Evolutionary conservation across 2,113 vertebrate genomes (phyloP).

Genomic region (Astatotilapia flaviijosephi): DNA sequence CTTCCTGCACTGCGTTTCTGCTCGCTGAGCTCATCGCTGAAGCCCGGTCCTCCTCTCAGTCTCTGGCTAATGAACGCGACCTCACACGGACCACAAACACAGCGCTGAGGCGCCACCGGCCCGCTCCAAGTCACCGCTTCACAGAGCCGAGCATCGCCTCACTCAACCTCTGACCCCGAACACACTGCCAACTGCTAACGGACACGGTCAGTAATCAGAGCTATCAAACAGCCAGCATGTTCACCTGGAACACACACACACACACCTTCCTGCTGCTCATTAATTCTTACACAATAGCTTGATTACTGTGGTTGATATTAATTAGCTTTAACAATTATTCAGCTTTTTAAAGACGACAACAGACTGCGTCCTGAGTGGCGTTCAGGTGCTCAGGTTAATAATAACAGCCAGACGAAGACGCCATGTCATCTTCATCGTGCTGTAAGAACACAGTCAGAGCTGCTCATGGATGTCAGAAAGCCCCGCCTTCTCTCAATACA

Average conservation of each 20-base stretch:
- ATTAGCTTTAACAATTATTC: not conserved
- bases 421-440: not conserved
- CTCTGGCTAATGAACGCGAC: not conserved
- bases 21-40: not conserved
- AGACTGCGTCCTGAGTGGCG: not conserved
- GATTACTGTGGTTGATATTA: not conserved
- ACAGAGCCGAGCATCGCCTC: not conserved
- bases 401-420: accelerated
- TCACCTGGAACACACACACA: not conserved
- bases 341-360: not conserved
- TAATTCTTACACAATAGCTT: not conserved
- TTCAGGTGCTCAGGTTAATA: not conserved
- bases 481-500: not conserved
- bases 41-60: not conserved
- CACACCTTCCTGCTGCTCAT: not conserved
- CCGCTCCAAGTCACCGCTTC: not conserved
- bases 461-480: not conserved
- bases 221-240: not conserved
- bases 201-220: not conserved
- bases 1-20: not conserved
- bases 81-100: slow-evolving; percentile 29
- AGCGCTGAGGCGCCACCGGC: not conserved
- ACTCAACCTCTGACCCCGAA: not conserved
- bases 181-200: not conserved
- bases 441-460: not conserved